These are phyloP conservation scores for Bibio marci DNA, from an alignment of 2,888 invertebrate genomes.

Conservation along the genomic window DNA sequence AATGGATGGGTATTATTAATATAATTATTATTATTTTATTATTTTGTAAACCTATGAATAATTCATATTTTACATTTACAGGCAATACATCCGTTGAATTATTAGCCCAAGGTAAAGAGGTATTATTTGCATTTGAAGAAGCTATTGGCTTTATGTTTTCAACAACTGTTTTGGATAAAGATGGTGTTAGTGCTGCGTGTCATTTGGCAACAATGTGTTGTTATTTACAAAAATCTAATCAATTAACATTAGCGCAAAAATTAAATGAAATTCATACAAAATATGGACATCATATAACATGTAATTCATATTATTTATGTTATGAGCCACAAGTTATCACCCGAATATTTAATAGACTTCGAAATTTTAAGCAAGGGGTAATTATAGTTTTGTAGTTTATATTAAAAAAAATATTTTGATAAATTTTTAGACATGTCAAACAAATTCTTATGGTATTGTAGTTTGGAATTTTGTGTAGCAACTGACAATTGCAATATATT, in stretches of 20 bases:
- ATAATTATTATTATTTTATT: slow-evolving; percentile 4
- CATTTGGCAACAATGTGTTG: slow-evolving; percentile 58
- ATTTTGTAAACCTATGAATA: not conserved
- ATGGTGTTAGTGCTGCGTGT: slow-evolving; percentile 83
- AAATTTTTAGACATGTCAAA: too few relatives aligned
- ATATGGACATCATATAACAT: slow-evolving; percentile 80
- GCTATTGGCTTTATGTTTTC: slow-evolving; percentile 97
- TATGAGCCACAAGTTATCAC: slow-evolving; percentile 51
- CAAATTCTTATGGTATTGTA: slow-evolving; percentile 2
- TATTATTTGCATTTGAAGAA: slow-evolving; percentile 94
- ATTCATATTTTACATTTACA: slow-evolving; percentile 15
- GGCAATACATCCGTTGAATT: slow-evolving; percentile 63
- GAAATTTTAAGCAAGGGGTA: slow-evolving; percentile 45
- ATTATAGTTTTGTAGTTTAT: slow-evolving; percentile 35
- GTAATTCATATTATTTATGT: slow-evolving; percentile 82
- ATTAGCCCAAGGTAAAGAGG: slow-evolving; percentile 48
- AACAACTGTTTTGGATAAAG: slow-evolving; percentile 80
- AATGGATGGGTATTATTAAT: slow-evolving; percentile 79
- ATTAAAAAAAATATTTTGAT: too few relatives aligned
- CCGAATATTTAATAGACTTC: slow-evolving; percentile 62
- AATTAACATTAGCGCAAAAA: slow-evolving; percentile 39
- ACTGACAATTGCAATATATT: too few relatives aligned
- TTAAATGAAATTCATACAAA: slow-evolving; percentile 58
- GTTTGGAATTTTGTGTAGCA: too few relatives aligned
- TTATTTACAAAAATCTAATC: slow-evolving; percentile 42